Evolutionary conservation across 2,113 vertebrate species (phyloP), one percentile per base, ranked within the genome.

Genomic region (Camelus dromedarius): DNA sequence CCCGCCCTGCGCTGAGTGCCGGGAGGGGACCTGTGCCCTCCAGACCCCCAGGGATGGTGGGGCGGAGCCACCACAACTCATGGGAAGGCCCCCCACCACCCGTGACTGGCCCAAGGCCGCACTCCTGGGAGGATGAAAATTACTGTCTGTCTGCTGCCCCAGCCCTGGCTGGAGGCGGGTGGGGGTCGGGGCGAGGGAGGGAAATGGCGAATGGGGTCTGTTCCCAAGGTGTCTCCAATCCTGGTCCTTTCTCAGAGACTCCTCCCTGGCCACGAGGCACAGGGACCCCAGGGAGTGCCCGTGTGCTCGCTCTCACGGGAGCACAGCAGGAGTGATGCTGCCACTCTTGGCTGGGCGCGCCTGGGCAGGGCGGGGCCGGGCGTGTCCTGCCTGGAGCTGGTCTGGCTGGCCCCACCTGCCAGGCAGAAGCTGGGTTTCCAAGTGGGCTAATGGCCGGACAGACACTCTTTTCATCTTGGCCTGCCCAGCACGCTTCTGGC

Each of bases 381-480:
- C 19, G 96, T 72, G 94, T 46, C 87, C 30, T 3, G 1, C 73
- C 5, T 42, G 6, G 69, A 98, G 93, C 98, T 24, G 30, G 98
- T 98, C 76, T n/a, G 46, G 56, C 93, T 7, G 4, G 94, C 88
- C 93, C 69, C 93, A 62, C 97, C 95, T 89, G 58, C 84, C 89
- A 69, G 52, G 93, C 26, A 94, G 77, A 94, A 91, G 96, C 97
- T 70, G 91, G 35, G 35, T 96, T 97, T 97, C 95, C 94, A 91
- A 96, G 87, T 48, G 91, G 94, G 46, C 96, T 96, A 85, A 96
- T 94, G 84, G 69, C 97, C 62, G 56, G 77, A 95, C 76, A 93
- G 91, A 89, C 67, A 56, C 35, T 54, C 94, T 91, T 97, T 96
- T 96, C 96, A 97, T 95, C 97, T 79, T 0, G 42, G 77, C 56